Evolutionary conservation across 1,140 invertebrate genomes (phyloP).

Genomic region (Mycetomoellerius zeteki): DNA sequence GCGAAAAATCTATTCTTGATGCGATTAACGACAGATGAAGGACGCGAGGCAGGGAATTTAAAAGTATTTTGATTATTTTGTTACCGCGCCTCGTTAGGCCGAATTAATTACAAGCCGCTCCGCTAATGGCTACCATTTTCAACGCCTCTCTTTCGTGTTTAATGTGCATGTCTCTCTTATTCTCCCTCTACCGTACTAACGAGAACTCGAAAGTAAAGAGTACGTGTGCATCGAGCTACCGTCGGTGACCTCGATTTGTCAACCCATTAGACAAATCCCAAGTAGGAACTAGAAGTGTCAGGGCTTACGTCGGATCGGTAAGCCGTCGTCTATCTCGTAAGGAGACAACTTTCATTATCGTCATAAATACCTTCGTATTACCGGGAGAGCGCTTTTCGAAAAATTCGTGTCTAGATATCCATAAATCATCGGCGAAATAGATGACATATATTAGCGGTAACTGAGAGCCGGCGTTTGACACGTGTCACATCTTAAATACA

Average conservation of each 20-base stretch:
- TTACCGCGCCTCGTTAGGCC: slow-evolving; percentile 71
- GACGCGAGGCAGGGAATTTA: slow-evolving; percentile 48
- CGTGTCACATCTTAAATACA: slow-evolving; percentile 21
- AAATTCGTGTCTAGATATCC: slow-evolving; percentile 35
- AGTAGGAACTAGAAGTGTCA: slow-evolving; percentile 74
- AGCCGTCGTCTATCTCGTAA: slow-evolving; percentile 55
- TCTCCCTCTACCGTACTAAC: slow-evolving; percentile 27
- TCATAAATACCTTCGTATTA: slow-evolving; percentile 38
- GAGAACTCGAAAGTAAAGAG: slow-evolving; percentile 46
- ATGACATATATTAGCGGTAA: slow-evolving; percentile 36
- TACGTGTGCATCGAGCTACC: slow-evolving; percentile 48
- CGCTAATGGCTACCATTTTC: slow-evolving; percentile 76
- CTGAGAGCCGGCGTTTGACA: slow-evolving; percentile 32
- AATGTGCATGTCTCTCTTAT: slow-evolving; percentile 14
- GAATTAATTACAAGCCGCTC: slow-evolving; percentile 77
- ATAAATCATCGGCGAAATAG: slow-evolving; percentile 48
- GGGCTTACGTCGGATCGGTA: slow-evolving; percentile 63
- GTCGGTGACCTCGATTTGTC: slow-evolving; percentile 78
- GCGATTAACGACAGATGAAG: neutral
- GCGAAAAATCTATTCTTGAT: slow-evolving; percentile 25
- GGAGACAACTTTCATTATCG: slow-evolving; percentile 57
- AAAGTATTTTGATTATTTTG: slow-evolving; percentile 60
- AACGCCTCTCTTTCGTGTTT: slow-evolving; percentile 71
- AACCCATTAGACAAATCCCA: slow-evolving; percentile 77
- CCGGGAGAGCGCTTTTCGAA: slow-evolving; percentile 18